Evolutionary conservation across 2,888 invertebrate genomes (phyloP).

Genomic region (Callinectes sapidus): DNA sequence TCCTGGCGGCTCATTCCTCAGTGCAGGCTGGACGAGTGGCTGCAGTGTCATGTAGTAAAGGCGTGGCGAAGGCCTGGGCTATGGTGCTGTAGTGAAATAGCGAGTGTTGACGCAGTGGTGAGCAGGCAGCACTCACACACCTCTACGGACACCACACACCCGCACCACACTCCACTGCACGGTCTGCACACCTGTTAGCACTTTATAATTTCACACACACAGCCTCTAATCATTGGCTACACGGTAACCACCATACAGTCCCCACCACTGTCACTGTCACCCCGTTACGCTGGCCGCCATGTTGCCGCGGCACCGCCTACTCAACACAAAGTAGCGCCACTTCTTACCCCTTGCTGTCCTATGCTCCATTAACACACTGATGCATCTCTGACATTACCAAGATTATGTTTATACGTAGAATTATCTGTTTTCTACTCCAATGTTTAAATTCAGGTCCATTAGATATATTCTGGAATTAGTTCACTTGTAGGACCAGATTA

Average conservation of each 20-base stretch:
- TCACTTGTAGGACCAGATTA: not conserved
- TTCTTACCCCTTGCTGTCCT: not conserved
- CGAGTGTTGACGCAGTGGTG: not conserved
- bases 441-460: not conserved
- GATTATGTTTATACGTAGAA: not conserved
- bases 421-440: not conserved
- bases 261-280: conserved; percentile 17
- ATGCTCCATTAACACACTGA: not conserved
- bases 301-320: conserved; percentile 25
- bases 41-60: not conserved
- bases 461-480: not conserved
- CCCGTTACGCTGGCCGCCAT: conserved; percentile 27
- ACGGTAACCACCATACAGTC: not conserved
- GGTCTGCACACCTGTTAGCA: not conserved
- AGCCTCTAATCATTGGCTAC: not conserved
- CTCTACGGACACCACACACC: not conserved
- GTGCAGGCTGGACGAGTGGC: not conserved
- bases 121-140: not conserved
- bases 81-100: not conserved
- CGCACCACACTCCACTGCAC: not conserved
- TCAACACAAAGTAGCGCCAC: conserved; percentile 7
- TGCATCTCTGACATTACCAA: not conserved
- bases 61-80: not conserved
- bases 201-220: not conserved
- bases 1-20: conserved; percentile 18